These are phyloP conservation scores for Nowickia ferox DNA, from an alignment of 2,888 invertebrate genomes.

Conservation along the genomic window DNA sequence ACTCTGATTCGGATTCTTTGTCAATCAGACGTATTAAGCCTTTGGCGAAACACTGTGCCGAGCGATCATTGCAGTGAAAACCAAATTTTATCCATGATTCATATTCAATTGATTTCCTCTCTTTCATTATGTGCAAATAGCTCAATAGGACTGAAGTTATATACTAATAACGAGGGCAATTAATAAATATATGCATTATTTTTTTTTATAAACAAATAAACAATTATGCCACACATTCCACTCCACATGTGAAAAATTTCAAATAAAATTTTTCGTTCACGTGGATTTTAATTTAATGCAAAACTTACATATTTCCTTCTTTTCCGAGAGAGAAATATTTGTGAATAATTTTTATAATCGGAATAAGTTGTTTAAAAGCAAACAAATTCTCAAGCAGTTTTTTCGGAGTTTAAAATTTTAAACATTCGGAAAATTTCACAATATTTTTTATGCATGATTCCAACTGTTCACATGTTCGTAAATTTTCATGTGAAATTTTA, in stretches of 20 bases:
- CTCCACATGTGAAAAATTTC: background rate
- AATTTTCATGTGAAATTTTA: too few relatives aligned
- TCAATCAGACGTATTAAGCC: conserved; percentile 84
- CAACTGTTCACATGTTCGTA: too few relatives aligned
- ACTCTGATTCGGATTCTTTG: conserved; percentile 73
- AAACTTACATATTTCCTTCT: background rate
- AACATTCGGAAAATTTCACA: too few relatives aligned
- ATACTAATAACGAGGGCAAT: conserved; percentile 84
- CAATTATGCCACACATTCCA: background rate
- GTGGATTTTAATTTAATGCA: background rate
- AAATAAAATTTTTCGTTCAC: too few relatives aligned
- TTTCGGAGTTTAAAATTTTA: too few relatives aligned
- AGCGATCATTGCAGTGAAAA: conserved; percentile 85
- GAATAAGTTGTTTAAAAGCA: too few relatives aligned
- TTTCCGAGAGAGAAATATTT: too few relatives aligned
- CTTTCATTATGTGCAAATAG: conserved; percentile 88
- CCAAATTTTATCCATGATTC: conserved; percentile 86
- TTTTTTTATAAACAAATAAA: background rate
- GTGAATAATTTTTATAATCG: too few relatives aligned
- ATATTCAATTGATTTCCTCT: conserved; percentile 84
- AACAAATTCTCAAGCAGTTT: too few relatives aligned
- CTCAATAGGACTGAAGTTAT: conserved; percentile 90
- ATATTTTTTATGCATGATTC: too few relatives aligned
- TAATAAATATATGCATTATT: conserved; percentile 56
- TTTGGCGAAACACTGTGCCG: conserved; percentile 85